phyloP scores from a whole-genome alignment of 2,797 vertebrate species.

The Cryptoprocta ferox region DNA sequence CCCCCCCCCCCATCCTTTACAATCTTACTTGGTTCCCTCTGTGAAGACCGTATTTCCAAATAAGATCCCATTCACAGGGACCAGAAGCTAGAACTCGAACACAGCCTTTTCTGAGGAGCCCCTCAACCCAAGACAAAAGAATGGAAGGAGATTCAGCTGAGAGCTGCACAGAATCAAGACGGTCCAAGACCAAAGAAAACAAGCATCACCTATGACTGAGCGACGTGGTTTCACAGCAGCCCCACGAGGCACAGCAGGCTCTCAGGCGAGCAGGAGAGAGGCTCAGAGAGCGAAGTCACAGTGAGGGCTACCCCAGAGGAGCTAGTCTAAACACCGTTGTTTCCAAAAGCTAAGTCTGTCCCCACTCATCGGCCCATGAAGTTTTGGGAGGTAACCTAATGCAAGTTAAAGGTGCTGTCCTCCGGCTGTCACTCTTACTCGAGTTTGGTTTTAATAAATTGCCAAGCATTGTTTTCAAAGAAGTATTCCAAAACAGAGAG shows the following conservation, averaged over 20 bases:
- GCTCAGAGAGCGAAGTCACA: not conserved
- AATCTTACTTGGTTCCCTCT: too few relatives aligned
- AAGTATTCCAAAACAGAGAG: not conserved
- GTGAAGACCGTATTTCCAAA: not conserved
- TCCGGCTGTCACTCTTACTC: not conserved
- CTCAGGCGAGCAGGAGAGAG: accelerated
- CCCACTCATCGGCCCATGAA: accelerated
- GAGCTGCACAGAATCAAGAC: not conserved
- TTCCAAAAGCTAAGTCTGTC: not conserved
- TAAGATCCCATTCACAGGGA: not conserved
- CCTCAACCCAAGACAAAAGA: not conserved
- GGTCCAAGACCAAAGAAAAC: accelerated
- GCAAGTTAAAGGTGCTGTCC: accelerated
- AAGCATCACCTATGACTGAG: not conserved
- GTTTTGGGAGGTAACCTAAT: not conserved
- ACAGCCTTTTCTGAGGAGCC: not conserved
- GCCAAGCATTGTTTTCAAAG: not conserved
- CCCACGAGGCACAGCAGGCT: not conserved
- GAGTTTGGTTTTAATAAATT: not conserved
- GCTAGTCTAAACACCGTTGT: accelerated
- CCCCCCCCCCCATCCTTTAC: too few relatives aligned
- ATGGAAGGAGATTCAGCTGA: not conserved
- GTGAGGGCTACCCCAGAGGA: accelerated
- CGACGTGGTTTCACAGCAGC: not conserved
- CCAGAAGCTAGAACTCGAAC: accelerated